Percentiles rank a stretch among this genome's conserved stretches.
phyloP scores from a whole-genome alignment of 2,888 invertebrate genomes.

The Chromoteleia sp. region DNA sequence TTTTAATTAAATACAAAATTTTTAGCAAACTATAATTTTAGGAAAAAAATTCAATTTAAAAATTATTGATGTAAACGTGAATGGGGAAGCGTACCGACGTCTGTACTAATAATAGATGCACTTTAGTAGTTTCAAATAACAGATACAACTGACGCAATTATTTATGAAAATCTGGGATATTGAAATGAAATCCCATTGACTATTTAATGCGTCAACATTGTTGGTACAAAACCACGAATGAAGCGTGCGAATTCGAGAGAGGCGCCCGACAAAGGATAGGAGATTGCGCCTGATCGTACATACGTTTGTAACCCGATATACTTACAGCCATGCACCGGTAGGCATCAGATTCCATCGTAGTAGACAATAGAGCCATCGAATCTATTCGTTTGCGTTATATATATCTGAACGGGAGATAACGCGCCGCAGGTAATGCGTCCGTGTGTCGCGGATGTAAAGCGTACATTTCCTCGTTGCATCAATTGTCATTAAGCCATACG shows the following conservation, averaged over 20 bases:
- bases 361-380: slow-evolving; percentile 67
- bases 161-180: slow-evolving; percentile 48
- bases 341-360: slow-evolving; percentile 55
- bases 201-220: slow-evolving; percentile 50
- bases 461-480: slow-evolving; percentile 81
- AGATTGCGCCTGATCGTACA: slow-evolving; percentile 60
- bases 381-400: slow-evolving; percentile 65
- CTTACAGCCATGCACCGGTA: slow-evolving; percentile 51
- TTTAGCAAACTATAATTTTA: no score
- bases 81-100: no score
- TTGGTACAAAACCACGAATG: slow-evolving; percentile 46
- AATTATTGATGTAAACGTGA: no score
- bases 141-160: slow-evolving; percentile 31
- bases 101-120: no score
- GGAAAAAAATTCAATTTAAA: no score
- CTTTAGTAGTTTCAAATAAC: slow-evolving; percentile 19
- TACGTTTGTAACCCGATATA: slow-evolving; percentile 63
- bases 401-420: slow-evolving; percentile 63
- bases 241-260: slow-evolving; percentile 50
- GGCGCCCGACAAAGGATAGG: slow-evolving; percentile 49
- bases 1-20: no score
- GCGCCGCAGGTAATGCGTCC: slow-evolving; percentile 58
- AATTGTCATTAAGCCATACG: slow-evolving; percentile 83
- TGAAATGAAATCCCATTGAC: slow-evolving; percentile 50
- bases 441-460: slow-evolving; percentile 74